phyloP scores from a whole-genome alignment of 37 sponge, comb jelly and placozoan genomes.

The Oscarella lobularis region DNA sequence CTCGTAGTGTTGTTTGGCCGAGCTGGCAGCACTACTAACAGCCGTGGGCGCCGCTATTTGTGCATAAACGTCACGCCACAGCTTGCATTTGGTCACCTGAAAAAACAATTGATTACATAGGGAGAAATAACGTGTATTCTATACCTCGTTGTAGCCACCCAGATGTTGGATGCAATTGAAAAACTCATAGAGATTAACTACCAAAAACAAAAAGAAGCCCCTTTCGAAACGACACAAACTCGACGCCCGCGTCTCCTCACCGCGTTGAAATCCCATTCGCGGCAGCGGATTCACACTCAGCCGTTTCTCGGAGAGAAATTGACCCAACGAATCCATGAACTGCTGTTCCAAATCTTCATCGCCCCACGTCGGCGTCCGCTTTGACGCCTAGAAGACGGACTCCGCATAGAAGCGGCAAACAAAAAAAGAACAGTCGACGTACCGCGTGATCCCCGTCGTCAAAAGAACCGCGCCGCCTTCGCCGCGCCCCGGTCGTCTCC shows the following conservation, averaged over 20 bases:
- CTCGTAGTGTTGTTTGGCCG: background rate
- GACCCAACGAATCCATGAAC: background rate
- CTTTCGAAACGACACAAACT: background rate
- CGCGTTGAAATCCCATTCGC: background rate
- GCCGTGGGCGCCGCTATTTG: background rate
- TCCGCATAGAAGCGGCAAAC: no score
- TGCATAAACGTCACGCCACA: background rate
- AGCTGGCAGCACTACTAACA: background rate
- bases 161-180: background rate
- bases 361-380: background rate
- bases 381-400: no score
- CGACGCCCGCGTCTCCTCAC: background rate
- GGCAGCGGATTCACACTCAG: background rate
- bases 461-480: background rate
- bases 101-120: background rate
- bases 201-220: background rate
- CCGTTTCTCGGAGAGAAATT: background rate
- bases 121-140: no score
- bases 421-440: no score
- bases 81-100: background rate
- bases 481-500: background rate
- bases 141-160: background rate
- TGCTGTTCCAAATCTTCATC: background rate
- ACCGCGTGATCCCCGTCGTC: no score
- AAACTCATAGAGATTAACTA: background rate